Percentiles rank a stretch among this genome's conserved stretches.
Evolutionary conservation across 1,140 invertebrate genomes (phyloP).

Genomic region (Panonychus citri): DNA sequence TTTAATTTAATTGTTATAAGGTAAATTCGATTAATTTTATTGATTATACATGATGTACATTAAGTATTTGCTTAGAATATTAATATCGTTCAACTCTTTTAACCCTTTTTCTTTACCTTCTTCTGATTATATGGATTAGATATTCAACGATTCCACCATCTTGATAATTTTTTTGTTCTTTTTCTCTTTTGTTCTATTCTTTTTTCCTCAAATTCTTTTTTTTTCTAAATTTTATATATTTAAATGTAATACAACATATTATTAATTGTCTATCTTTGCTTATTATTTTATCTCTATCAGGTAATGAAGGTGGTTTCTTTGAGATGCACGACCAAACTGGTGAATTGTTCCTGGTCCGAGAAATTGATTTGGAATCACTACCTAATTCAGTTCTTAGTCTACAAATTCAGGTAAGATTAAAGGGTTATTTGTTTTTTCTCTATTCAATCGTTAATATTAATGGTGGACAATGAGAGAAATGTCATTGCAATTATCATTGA

Average conservation of each 20-base stretch:
- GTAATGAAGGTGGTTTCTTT: constrained; percentile 45
- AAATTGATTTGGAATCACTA: constrained; percentile 47
- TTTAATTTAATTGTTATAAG: no score
- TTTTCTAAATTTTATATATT: no score
- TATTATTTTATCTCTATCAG: background rate
- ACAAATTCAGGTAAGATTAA: constrained; percentile 34
- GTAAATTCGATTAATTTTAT: no score
- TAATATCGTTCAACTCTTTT: no score
- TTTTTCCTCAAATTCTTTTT: no score
- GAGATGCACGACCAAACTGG: constrained; percentile 45
- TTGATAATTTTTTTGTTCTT: background rate
- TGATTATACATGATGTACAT: no score
- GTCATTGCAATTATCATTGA: no score
- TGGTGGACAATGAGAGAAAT: no score
- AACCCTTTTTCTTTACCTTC: no score
- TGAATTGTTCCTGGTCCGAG: constrained; percentile 43
- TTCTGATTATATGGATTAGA: no score
- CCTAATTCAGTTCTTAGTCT: constrained; percentile 47
- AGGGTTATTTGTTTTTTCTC: background rate
- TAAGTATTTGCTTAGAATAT: no score
- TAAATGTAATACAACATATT: no score
- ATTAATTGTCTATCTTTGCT: background rate
- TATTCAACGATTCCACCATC: background rate
- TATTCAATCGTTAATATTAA: background rate
- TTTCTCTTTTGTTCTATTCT: background rate